Evolutionary conservation across 1,140 invertebrate genomes (phyloP).

Genomic region (Macrobrachium nipponense): DNA sequence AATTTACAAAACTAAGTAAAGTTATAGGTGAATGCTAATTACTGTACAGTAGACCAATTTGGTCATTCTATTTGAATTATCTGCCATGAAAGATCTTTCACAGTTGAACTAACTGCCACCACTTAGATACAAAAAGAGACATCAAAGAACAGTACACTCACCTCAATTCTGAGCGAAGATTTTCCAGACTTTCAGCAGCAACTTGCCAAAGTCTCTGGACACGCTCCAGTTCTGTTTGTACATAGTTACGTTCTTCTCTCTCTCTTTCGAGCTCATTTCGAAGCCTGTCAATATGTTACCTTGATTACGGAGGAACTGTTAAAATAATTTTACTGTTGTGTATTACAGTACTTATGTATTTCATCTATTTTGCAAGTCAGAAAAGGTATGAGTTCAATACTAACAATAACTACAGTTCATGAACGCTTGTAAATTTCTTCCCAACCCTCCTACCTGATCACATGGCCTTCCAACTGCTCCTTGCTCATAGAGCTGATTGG

Average conservation of each 20-base stretch:
- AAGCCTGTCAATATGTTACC: slow-evolving; percentile 72
- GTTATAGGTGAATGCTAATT: too few species aligned
- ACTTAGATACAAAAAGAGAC: background rate
- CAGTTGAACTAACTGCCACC: too few species aligned
- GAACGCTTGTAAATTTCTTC: background rate
- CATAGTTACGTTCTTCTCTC: slow-evolving; percentile 93
- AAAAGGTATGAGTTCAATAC: too few species aligned
- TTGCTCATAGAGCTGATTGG: slow-evolving; percentile 92
- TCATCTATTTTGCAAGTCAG: too few species aligned
- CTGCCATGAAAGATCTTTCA: too few species aligned
- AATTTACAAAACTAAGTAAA: too few species aligned
- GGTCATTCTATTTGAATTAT: too few species aligned
- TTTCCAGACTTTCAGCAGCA: slow-evolving; percentile 82
- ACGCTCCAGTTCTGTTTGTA: slow-evolving; percentile 84
- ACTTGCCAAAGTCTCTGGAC: slow-evolving; percentile 96
- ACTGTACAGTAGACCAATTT: too few species aligned
- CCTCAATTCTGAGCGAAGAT: slow-evolving; percentile 43
- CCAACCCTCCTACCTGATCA: slow-evolving; percentile 69
- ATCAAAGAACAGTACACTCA: background rate
- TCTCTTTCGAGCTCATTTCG: slow-evolving; percentile 93
- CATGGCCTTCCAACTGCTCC: slow-evolving; percentile 91
- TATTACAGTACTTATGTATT: background rate
- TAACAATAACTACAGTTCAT: too few species aligned
- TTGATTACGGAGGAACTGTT: background rate
- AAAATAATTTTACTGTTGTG: background rate